A percentile compares a stretch with the other conserved stretches of the same genome.
phyloP scores from a whole-genome alignment of 2,113 vertebrate species.

The Oophaga pumilio region DNA sequence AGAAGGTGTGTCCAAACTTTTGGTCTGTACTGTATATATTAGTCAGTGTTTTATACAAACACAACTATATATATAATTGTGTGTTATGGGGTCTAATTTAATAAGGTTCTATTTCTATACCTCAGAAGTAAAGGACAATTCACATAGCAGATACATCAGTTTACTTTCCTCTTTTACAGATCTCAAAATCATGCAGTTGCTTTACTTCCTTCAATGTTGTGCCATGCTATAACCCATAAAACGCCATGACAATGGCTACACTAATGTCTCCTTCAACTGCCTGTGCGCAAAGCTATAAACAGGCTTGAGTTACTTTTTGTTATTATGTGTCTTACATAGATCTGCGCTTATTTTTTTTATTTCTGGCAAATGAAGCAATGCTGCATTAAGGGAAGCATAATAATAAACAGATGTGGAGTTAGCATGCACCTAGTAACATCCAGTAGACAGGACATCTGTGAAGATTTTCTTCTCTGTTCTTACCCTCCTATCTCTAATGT shows the following conservation, averaged over 20 bases:
- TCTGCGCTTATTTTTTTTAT: constrained; percentile 25
- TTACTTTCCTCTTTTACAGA: not conserved
- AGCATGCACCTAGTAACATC: constrained; percentile 42
- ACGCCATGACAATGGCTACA: not conserved
- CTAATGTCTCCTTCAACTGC: not conserved
- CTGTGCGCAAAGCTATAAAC: not conserved
- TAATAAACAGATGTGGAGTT: constrained; percentile 50
- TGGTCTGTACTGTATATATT: too few relatives aligned
- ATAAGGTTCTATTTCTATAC: too few relatives aligned
- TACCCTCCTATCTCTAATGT: not conserved
- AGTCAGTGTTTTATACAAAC: too few relatives aligned
- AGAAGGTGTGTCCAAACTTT: too few relatives aligned
- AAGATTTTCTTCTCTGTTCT: constrained; percentile 4
- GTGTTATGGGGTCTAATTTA: too few relatives aligned
- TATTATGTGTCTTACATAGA: not conserved
- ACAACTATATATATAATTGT: too few relatives aligned
- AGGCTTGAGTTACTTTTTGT: not conserved
- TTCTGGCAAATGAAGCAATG: constrained; percentile 46
- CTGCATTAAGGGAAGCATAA: constrained; percentile 40
- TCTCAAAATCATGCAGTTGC: not conserved
- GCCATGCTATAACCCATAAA: not conserved
- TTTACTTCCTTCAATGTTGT: not conserved
- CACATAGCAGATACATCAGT: not conserved
- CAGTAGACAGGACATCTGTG: constrained; percentile 16
- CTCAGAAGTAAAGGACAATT: not conserved